Base-by-base conservation (phyloP, 2,797 vertebrate species). In the Benthosema pterotum region DNA sequence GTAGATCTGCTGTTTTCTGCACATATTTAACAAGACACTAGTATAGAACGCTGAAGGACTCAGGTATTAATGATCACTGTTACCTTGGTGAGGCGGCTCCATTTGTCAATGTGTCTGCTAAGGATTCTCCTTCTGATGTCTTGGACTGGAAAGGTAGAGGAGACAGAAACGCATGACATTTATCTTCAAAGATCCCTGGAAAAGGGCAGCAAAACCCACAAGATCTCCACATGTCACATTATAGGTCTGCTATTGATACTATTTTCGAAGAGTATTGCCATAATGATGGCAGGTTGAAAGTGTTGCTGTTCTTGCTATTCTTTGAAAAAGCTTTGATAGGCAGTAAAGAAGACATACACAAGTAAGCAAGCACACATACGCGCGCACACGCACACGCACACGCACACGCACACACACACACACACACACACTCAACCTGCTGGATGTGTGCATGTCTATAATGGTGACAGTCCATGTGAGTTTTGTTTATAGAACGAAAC, bases 71-170 rank as follows among this genome's bases (percentile, higher is more conserved):
- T 6, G 28, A 32, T 5, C 28, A 32, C 4, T 0, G 32, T 89
- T 83, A 98, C 97, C 97, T 95, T 79, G 95, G 94, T 57, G 94
- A 91, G 52, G 83, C 83, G 1, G 92, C 89, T 83, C 93, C 95
- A 74, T 89, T 95, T 45, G 92, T 79, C 28, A 92, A 87, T 43
- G 79, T 74, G 71, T 96, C 95, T 53, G 89, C 86, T 74, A 86
- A 85, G 13, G 89, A 90, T 65, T 96, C 96, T 57, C 92, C 93
- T 57, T 93, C 92, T 0, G 91, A 91, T 52, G 91, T 90, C 85
- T 95, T 94, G 75, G 94, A 93, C 96, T 97, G 83, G 47, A 54
- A 75, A 60, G 43, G 72, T 38, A 74, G 58, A 63, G 0, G 63
- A 57, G 22, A 2, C 22, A 25, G 22, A 43, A 17, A 51, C 45